These are phyloP conservation scores for Lasiommata megera DNA, from an alignment of 2,888 invertebrate genomes.

Conservation along the genomic window DNA sequence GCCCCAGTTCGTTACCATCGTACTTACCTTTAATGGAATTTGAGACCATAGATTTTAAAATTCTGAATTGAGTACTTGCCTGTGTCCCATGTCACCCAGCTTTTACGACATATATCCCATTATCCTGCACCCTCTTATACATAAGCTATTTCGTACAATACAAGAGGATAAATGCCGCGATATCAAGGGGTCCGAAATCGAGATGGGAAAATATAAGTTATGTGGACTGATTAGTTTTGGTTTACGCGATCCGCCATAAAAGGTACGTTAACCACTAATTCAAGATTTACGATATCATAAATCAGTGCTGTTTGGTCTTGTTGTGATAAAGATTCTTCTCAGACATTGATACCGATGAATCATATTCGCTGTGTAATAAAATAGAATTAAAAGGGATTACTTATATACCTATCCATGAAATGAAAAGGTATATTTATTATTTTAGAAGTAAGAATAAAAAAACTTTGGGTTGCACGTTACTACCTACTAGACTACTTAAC, in stretches of 20 bases:
- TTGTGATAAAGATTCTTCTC: constrained; percentile 45
- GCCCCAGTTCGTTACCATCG: no score
- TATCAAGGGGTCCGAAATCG: constrained; percentile 37
- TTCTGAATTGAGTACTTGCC: no score
- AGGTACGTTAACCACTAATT: constrained; percentile 58
- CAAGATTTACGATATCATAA: constrained; percentile 66
- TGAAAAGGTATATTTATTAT: no score
- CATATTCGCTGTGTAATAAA: constrained; percentile 9
- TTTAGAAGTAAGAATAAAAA: no score
- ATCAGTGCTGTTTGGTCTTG: constrained; percentile 57
- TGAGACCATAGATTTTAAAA: no score
- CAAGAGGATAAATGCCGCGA: background rate
- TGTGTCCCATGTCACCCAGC: no score
- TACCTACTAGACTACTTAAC: no score
- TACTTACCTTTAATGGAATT: no score
- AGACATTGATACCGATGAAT: constrained; percentile 20
- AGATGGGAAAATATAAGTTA: constrained; percentile 50
- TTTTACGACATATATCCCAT: constrained; percentile 10
- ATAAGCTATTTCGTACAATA: constrained; percentile 36
- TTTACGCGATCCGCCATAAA: constrained; percentile 57
- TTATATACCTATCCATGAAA: no score
- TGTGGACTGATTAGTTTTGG: constrained; percentile 63
- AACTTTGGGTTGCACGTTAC: no score
- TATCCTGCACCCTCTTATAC: constrained; percentile 25
- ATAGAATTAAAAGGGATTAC: no score